phyloP scores from a whole-genome alignment of 1,140 invertebrate genomes.

The Oncopeltus fasciatus region DNA sequence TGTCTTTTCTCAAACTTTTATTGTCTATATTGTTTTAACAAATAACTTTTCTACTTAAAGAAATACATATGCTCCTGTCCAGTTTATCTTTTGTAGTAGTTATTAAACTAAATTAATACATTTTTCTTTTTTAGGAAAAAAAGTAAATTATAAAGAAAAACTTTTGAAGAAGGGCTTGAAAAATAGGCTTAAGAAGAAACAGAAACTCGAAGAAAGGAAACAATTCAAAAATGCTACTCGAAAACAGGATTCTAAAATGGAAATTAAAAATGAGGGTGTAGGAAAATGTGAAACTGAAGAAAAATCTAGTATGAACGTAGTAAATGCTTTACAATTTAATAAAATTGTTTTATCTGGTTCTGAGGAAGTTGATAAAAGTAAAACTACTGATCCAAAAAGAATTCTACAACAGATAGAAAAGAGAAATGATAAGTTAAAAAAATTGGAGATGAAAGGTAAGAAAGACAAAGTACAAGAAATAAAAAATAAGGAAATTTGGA shows the following conservation, averaged over 20 bases:
- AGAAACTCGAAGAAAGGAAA: constrained; percentile 10
- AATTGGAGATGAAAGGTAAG: constrained; percentile 12
- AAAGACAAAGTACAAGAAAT: constrained; percentile 13
- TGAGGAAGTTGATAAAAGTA: not conserved
- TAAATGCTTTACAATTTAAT: not conserved
- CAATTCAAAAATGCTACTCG: constrained; percentile 11
- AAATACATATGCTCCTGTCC: too few relatives aligned
- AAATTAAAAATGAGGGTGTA: not conserved
- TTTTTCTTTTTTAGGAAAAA: constrained; percentile 11
- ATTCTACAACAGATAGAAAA: constrained; percentile 16
- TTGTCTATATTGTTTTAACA: too few relatives aligned
- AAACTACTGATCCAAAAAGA: constrained; percentile 6
- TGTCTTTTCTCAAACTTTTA: too few relatives aligned
- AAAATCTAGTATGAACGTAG: not conserved
- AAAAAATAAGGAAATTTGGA: constrained; percentile 14
- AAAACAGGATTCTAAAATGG: not conserved
- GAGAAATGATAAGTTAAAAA: constrained; percentile 8
- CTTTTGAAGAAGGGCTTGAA: constrained; percentile 17
- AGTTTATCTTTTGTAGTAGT: too few relatives aligned
- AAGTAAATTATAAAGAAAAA: constrained; percentile 8
- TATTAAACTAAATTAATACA: not conserved
- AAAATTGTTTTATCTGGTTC: constrained; percentile 11
- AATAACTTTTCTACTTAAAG: too few relatives aligned
- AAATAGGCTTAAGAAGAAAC: constrained; percentile 14
- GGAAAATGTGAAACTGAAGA: not conserved